Evolutionary conservation across 2,888 invertebrate species (phyloP).

Genomic region (Lysandra bellargus): DNA sequence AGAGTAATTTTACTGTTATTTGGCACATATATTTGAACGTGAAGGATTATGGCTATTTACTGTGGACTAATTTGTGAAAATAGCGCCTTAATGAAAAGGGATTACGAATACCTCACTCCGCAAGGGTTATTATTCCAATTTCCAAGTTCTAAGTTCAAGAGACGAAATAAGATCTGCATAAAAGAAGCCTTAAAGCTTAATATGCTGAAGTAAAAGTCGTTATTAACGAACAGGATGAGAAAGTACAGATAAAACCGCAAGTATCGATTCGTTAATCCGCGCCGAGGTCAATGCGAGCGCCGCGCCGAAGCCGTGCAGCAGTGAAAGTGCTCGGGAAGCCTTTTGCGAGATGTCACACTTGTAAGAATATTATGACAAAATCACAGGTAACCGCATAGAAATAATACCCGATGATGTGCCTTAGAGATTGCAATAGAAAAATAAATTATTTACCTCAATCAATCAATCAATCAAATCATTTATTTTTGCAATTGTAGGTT

Average conservation of each 20-base stretch:
- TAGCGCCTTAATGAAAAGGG: background rate
- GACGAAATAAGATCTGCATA: background rate
- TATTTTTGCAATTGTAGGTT: too few relatives aligned
- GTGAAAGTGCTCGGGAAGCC: slow-evolving; percentile 37
- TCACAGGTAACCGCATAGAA: background rate
- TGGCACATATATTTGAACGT: too few relatives aligned
- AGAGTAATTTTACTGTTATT: too few relatives aligned
- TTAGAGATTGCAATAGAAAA: background rate
- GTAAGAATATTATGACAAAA: background rate
- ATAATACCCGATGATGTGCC: background rate
- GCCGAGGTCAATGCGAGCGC: slow-evolving; percentile 12
- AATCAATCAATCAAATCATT: too few relatives aligned
- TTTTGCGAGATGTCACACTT: slow-evolving; percentile 31
- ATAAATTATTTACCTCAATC: too few relatives aligned
- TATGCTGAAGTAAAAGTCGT: slow-evolving; percentile 19
- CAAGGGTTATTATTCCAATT: background rate
- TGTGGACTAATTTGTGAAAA: too few relatives aligned
- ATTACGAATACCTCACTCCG: background rate
- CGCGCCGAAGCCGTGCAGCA: slow-evolving; percentile 17
- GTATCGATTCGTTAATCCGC: slow-evolving; percentile 30
- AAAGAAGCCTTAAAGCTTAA: slow-evolving; percentile 33
- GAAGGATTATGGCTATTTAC: too few relatives aligned
- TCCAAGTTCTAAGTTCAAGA: background rate
- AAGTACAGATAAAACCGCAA: slow-evolving; percentile 30
- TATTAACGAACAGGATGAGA: slow-evolving; percentile 19